Evolutionary conservation across 53 echinoderm and acorn worm species (phyloP), one percentile per base, ranked within the genome.

Genomic region (Apostichopus leukothele): DNA sequence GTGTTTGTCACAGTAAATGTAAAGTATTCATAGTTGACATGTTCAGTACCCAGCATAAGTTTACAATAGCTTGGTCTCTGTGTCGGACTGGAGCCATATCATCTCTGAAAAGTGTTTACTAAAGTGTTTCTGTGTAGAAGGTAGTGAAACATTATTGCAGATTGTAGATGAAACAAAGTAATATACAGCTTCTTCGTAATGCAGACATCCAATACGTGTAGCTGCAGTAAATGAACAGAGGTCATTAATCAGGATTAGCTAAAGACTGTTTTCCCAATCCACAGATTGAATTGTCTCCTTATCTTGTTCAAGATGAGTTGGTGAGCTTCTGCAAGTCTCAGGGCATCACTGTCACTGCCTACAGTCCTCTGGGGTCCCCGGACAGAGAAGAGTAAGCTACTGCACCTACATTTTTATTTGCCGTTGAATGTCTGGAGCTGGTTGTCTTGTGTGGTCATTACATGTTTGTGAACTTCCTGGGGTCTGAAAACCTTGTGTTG

Each of bases 331-430:
- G 98, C 86, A 93, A 91, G 68, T 87, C 86, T 7, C 83, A 95
- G n/a, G 90, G 93, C 53, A 95, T 97, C 1, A 89, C 91, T 6
- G 92, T 97, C 9, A 97, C 97, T 14, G 98, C 98, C 5, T 97
- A 95, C 84, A 97, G 98, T 54, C 98, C 98, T 18, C 94, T 97
- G 5, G 98, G 98, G 10, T 91, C 94, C 14, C 98, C 95, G 5
- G 91, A 91, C n/a, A 95, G 98, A 74, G 91, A 92, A 60, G 90
- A 90, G 97, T 97, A 88, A 95, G 95, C 71, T 19, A 71, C 57
- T 3, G 18, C 18, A 71, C 18, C 71, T 71, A 1, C 57, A 7
- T 57, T 57, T 57, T 57, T 1, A 10, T 57, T 57, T 57, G 8
- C 57, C 10, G 57, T 57, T 39, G 39, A 39, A 39, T 39, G 39